Conservation (phyloP, 2,113 vertebrate genomes). For the Mobula birostris region DNA sequence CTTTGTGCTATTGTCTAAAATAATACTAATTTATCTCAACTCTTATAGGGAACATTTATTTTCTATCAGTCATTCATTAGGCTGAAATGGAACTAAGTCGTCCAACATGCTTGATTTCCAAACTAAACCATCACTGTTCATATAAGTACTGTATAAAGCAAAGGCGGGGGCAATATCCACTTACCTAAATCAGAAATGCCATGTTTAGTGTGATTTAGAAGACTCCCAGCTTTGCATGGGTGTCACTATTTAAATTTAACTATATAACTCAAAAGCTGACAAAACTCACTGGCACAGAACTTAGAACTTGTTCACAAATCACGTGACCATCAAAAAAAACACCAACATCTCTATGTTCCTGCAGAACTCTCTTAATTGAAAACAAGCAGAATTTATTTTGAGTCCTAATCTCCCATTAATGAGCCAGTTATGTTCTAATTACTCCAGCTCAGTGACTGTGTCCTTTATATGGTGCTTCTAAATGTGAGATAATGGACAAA, state of each 20-base stretch:
- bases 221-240: too few relatives aligned
- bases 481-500: neutral
- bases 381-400: neutral
- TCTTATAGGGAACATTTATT: neutral
- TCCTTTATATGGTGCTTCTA: neutral
- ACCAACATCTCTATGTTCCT: neutral
- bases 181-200: neutral
- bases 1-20: neutral
- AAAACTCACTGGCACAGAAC: neutral
- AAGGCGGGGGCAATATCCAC: neutral
- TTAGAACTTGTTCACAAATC: neutral
- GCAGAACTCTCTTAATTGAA: neutral
- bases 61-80: neutral
- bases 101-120: neutral
- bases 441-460: neutral
- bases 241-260: neutral
- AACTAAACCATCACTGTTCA: neutral
- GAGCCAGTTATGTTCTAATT: neutral
- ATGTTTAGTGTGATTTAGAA: neutral
- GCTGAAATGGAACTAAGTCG: neutral
- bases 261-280: neutral
- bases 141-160: neutral
- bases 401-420: neutral
- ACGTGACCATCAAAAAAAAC: neutral
- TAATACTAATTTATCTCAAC: conserved; percentile 6